Base-by-base conservation (phyloP, 1,140 invertebrate species). In the Cotesia glomerata region DNA sequence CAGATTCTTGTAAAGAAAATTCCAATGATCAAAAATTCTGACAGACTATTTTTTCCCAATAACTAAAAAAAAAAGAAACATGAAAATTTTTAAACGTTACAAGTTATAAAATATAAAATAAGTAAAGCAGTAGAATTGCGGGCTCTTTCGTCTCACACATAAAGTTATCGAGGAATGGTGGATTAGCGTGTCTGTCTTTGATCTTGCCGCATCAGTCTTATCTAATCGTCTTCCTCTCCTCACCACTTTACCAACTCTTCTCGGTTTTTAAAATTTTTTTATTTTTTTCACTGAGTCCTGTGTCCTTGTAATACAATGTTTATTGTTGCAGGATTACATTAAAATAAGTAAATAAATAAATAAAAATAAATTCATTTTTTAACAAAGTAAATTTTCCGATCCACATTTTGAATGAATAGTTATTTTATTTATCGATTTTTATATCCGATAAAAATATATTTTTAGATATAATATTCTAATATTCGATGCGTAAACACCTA, bases 151-250 rank as follows among this genome's bases (percentile, higher is more conserved):
- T 72, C 51, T 36, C 36, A 34, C 36, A 34, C 67, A 65, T 61
- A 65, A 62, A 75, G 76, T 82, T 84, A 84, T 84, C 82, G 80
- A 77, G 74, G 75, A 81, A 78, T 77, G 76, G 75, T 78, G 80
- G 82, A 84, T 84, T 84, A 84, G 79, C 79, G 79, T 62, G 80
- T 75, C 74, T 73, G 72, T 71, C 81, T 84, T 84, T 84, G 79
- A 84, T 82, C 80, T 82, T 73, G 72, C 82, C 82, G 82, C 79
- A 71, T 63, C 64, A 71, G 72, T 76, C 79, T 82, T 84, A 84
- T 84, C 82, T 84, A 84, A 82, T 84, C 82, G 76, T 77, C 16
- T 49, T 18, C 36, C 39, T 35, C 61, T 35, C 36, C 61, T 63
- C 34, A 61, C 16, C 71, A 62, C 69, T 75, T 77, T 70, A 74